Evolutionary conservation across 2,888 invertebrate genomes (phyloP).

Genomic region (Carabus problematicus): DNA sequence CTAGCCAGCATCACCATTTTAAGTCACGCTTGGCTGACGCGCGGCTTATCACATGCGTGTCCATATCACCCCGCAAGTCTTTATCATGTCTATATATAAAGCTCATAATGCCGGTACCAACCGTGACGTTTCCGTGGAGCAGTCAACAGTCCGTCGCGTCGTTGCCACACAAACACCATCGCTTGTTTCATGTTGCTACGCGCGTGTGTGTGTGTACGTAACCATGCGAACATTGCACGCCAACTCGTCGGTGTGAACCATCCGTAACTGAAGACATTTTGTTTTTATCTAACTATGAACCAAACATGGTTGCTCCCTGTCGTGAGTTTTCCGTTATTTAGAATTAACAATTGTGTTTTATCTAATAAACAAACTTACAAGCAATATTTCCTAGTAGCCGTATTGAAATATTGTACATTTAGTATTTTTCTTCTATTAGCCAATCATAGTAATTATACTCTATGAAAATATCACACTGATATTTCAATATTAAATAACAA

Average conservation of each 20-base stretch:
- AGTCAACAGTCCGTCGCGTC: constrained; percentile 15
- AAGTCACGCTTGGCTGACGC: constrained; percentile 33
- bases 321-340: no score
- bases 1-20: constrained; percentile 37
- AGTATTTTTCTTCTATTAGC: no score
- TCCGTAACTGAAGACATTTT: constrained; percentile 14
- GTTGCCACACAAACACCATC: constrained; percentile 7
- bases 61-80: background rate
- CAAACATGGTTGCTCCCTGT: constrained; percentile 3
- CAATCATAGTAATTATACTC: no score
- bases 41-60: constrained; percentile 20
- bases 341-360: no score
- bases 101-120: background rate
- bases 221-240: constrained; percentile 4
- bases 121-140: constrained; percentile 7
- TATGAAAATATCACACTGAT: no score
- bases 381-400: no score
- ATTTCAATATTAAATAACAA: no score
- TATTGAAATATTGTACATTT: no score
- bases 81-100: constrained; percentile 5
- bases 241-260: background rate
- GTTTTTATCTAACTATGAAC: background rate
- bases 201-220: background rate
- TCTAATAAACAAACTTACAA: no score
- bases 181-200: constrained; percentile 2